Conservation (phyloP, 1,140 invertebrate genomes). For the Zophobas morio region DNA sequence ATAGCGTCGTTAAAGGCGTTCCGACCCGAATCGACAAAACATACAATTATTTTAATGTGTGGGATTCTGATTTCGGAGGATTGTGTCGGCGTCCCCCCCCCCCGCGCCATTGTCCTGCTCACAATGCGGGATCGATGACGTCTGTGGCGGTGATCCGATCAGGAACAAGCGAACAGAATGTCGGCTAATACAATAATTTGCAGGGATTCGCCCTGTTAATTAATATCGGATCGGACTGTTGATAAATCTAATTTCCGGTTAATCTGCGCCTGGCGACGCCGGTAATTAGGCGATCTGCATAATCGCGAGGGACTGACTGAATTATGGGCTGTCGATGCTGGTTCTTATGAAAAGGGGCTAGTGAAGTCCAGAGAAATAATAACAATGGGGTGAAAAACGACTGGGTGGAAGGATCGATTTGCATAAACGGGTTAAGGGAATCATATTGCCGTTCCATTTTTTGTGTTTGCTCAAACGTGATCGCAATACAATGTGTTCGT, state of each 20-base stretch:
- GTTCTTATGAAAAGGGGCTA: background rate
- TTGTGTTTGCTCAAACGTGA: too few relatives aligned
- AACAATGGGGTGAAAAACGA: too few relatives aligned
- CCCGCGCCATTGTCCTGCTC: too few relatives aligned
- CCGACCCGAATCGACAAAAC: background rate
- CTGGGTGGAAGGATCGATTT: too few relatives aligned
- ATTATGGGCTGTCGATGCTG: background rate
- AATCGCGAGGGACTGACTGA: slow-evolving; percentile 1
- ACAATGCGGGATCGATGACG: too few relatives aligned
- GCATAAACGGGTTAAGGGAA: too few relatives aligned
- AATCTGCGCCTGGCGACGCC: slow-evolving; percentile 18
- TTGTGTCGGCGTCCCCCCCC: too few relatives aligned
- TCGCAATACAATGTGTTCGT: too few relatives aligned
- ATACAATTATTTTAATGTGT: background rate
- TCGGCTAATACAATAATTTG: slow-evolving; percentile 34
- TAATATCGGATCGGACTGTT: slow-evolving; percentile 37
- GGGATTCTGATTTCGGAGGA: background rate
- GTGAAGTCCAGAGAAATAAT: too few relatives aligned
- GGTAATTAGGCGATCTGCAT: slow-evolving; percentile 13
- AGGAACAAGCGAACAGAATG: slow-evolving; percentile 8
- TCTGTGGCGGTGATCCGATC: background rate
- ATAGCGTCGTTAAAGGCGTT: slow-evolving; percentile 1
- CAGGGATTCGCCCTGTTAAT: slow-evolving; percentile 30
- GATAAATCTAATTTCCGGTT: slow-evolving; percentile 41
- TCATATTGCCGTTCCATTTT: too few relatives aligned